These are phyloP conservation scores for Lordiphosa fenestrarum DNA, from an alignment of 2,888 invertebrate genomes.

Conservation along the genomic window DNA sequence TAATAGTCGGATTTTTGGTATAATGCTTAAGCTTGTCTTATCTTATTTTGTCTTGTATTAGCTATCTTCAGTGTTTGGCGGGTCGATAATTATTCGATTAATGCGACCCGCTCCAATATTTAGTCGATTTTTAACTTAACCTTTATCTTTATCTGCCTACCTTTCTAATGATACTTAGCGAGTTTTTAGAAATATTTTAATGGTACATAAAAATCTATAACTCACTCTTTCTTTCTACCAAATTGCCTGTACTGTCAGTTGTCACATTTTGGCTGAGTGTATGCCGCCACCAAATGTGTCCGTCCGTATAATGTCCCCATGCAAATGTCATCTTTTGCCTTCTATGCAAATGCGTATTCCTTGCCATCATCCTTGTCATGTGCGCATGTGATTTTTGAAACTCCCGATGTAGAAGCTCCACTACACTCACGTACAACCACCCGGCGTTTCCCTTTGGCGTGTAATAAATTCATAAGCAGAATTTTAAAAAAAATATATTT, in stretches of 20 bases:
- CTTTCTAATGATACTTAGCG: too few species aligned
- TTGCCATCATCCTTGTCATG: conserved; percentile 33
- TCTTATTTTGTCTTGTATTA: too few species aligned
- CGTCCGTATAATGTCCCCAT: conserved; percentile 32
- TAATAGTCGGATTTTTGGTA: too few species aligned
- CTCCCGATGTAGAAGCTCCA: conserved; percentile 31
- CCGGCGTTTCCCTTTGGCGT: conserved; percentile 15
- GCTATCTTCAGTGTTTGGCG: too few species aligned
- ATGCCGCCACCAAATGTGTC: background rate
- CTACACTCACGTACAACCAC: conserved; percentile 33
- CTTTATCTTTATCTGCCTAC: too few species aligned
- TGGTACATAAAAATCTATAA: background rate
- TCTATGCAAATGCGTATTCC: conserved; percentile 44
- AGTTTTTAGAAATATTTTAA: too few species aligned
- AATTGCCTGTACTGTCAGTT: too few species aligned
- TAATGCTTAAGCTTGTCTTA: too few species aligned
- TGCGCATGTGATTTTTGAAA: conserved; percentile 51
- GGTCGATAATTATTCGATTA: too few species aligned
- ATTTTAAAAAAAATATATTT: conserved; percentile 46
- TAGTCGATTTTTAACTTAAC: too few species aligned
- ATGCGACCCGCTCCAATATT: too few species aligned
- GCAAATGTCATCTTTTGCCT: conserved; percentile 46
- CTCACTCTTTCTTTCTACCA: too few species aligned
- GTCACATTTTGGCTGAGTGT: background rate
- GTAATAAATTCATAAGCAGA: conserved; percentile 61